A percentile compares a stretch with the other conserved stretches of the same genome.
phyloP scores from a whole-genome alignment of 1,140 invertebrate genomes.

The Dryas iulia region DNA sequence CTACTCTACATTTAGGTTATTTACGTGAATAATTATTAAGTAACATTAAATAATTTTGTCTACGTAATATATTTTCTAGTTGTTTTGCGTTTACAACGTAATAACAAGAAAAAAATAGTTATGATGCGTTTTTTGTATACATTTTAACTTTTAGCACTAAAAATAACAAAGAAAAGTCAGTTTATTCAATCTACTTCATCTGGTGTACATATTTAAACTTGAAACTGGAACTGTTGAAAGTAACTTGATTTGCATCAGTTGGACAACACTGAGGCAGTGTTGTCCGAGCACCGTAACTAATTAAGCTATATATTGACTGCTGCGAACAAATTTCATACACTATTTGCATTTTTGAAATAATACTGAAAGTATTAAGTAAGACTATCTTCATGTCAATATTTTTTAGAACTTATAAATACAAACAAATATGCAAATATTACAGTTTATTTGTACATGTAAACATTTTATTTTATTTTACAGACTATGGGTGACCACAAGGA shows the following conservation, averaged over 20 bases:
- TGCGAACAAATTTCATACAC: not conserved
- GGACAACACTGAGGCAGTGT: too few relatives aligned
- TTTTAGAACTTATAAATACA: too few relatives aligned
- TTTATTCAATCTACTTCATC: too few relatives aligned
- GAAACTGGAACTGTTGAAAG: not conserved
- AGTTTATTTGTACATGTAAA: too few relatives aligned
- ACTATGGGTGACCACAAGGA: constrained; percentile 85
- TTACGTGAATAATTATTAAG: not conserved
- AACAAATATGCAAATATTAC: too few relatives aligned
- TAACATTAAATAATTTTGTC: not conserved
- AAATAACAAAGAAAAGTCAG: too few relatives aligned
- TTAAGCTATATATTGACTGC: not conserved
- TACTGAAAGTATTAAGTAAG: too few relatives aligned
- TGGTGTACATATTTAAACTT: not conserved
- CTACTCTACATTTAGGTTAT: not conserved
- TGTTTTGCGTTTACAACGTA: too few relatives aligned
- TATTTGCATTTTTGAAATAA: not conserved
- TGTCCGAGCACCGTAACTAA: not conserved
- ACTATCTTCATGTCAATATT: too few relatives aligned
- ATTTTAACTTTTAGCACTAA: too few relatives aligned
- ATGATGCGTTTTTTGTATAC: too few relatives aligned
- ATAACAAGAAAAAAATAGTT: too few relatives aligned
- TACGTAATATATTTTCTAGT: not conserved
- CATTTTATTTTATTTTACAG: constrained; percentile 71
- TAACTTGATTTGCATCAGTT: not conserved